These are phyloP conservation scores for Diplodus puntazzo DNA, from an alignment of 2,797 vertebrate genomes.

Conservation along the genomic window DNA sequence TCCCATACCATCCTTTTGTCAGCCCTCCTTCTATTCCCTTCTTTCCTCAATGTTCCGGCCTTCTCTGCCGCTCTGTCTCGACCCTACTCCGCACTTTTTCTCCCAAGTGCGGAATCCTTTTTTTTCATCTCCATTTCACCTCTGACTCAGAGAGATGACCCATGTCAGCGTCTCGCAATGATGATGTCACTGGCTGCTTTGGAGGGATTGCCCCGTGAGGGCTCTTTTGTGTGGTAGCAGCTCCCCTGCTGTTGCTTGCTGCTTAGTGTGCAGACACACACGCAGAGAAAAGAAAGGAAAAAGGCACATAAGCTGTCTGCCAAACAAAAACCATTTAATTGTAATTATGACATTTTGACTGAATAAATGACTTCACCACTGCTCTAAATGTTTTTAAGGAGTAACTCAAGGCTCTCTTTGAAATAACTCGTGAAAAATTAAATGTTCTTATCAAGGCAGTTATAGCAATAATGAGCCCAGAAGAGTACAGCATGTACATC, in stretches of 20 bases:
- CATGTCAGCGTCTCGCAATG: constrained; percentile 79
- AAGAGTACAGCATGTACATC: constrained; percentile 62
- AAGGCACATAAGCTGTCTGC: constrained; percentile 25
- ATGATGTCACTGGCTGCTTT: constrained; percentile 81
- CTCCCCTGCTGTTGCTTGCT: constrained; percentile 68
- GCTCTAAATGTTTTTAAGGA: constrained; percentile 54
- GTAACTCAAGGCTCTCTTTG: constrained; percentile 50
- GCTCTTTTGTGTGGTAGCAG: constrained; percentile 69
- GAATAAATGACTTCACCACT: constrained; percentile 44
- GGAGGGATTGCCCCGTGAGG: constrained; percentile 73
- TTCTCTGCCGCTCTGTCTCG: constrained; percentile 40
- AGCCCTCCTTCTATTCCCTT: constrained; percentile 52
- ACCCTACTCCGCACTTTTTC: constrained; percentile 42
- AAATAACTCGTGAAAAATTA: constrained; percentile 59
- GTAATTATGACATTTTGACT: constrained; percentile 64
- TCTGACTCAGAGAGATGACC: constrained; percentile 77
- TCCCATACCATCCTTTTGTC: constrained; percentile 69
- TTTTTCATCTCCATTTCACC: constrained; percentile 75
- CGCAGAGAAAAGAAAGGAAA: constrained; percentile 22
- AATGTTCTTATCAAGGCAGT: constrained; percentile 58
- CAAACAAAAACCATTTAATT: constrained; percentile 60
- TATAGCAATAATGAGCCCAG: constrained; percentile 61
- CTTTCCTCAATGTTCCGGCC: constrained; percentile 44
- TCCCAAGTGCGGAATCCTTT: constrained; percentile 59
- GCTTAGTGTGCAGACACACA: constrained; percentile 53